Percentiles rank a stretch among this genome's conserved stretches.
Conservation (phyloP, 2,113 vertebrate genomes). For the Semicossyphus pulcher region DNA sequence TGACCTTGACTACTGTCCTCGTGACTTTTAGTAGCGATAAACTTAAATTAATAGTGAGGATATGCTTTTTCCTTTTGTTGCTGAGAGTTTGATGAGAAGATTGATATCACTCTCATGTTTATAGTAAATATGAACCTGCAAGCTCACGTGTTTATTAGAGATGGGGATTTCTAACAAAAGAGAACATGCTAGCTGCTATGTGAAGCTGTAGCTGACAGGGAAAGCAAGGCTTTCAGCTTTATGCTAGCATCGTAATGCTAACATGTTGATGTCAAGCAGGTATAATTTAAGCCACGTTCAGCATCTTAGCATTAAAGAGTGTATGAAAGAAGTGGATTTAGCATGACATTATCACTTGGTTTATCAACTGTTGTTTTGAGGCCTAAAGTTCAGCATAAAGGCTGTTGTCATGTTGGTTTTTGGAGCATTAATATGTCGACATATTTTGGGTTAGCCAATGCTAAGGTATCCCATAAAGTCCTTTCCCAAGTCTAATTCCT, state of each 20-base stretch:
- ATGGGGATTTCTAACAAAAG: background rate
- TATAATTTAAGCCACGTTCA: background rate
- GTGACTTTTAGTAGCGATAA: conserved; percentile 8
- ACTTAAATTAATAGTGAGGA: background rate
- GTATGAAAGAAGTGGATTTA: too few relatives aligned
- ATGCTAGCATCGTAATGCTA: background rate
- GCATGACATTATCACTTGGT: too few relatives aligned
- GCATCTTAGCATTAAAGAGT: background rate
- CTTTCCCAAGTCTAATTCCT: too few relatives aligned
- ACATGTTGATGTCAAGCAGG: background rate
- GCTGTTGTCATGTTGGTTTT: too few relatives aligned
- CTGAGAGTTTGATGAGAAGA: background rate
- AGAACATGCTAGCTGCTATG: background rate
- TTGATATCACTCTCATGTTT: background rate
- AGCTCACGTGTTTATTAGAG: too few relatives aligned
- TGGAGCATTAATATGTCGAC: too few relatives aligned
- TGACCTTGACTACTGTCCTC: conserved; percentile 52
- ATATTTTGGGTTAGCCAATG: too few relatives aligned
- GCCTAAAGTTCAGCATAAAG: too few relatives aligned
- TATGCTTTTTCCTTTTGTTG: too few relatives aligned
- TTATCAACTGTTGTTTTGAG: too few relatives aligned
- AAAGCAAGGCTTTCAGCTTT: background rate
- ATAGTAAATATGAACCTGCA: too few relatives aligned
- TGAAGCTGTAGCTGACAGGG: background rate
- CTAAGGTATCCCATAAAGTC: too few relatives aligned